phyloP scores from a whole-genome alignment of 2,113 vertebrate species.

The Mustelus asterias region DNA sequence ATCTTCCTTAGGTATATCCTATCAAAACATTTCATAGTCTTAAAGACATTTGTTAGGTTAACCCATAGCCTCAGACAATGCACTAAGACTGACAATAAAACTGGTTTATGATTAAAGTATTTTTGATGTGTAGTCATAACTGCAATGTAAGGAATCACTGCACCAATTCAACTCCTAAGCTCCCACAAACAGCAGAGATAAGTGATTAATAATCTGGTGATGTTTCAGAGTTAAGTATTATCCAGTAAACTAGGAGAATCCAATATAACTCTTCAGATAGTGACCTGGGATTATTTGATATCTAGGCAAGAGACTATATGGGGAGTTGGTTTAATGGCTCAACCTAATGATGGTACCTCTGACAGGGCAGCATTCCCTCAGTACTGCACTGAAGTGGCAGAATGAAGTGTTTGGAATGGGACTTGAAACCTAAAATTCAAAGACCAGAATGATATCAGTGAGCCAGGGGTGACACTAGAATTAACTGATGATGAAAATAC shows the following conservation, averaged over 20 bases:
- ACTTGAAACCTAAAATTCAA: neutral
- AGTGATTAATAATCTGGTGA: neutral
- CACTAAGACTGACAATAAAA: neutral
- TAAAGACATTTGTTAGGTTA: neutral
- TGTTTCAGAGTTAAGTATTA: neutral
- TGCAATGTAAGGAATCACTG: neutral
- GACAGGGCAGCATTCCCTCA: neutral
- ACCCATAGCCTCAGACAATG: neutral
- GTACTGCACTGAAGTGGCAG: neutral
- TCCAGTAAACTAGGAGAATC: neutral
- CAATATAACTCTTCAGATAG: neutral
- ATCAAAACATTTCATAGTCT: neutral
- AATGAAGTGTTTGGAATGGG: neutral
- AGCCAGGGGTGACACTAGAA: neutral
- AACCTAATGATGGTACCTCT: neutral
- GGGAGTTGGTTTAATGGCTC: neutral
- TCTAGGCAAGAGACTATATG: too few species aligned
- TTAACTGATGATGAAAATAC: neutral
- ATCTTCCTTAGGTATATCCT: neutral
- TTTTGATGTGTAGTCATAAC: neutral
- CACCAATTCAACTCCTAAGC: neutral
- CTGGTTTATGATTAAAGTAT: neutral
- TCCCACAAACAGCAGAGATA: neutral
- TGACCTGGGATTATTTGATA: neutral
- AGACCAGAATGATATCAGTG: neutral